Conservation (phyloP, 2,888 invertebrate species). For the Drosophila colorata region DNA sequence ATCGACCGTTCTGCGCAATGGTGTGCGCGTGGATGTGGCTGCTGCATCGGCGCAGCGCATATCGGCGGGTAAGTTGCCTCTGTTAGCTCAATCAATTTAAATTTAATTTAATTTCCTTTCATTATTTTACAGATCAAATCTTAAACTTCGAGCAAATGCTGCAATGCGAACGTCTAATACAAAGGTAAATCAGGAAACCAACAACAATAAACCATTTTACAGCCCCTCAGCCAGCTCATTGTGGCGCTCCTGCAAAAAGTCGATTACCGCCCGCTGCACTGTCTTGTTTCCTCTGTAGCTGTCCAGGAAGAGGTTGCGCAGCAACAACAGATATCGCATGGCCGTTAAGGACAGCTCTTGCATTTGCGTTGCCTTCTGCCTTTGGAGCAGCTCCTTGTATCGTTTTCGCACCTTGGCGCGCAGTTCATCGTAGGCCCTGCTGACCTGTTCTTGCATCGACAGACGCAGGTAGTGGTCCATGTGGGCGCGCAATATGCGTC, state of each 20-base stretch:
- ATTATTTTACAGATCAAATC: conserved; percentile 75
- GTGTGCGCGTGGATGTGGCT: conserved; percentile 78
- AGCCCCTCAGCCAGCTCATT: conserved; percentile 44
- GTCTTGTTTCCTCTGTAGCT: conserved; percentile 46
- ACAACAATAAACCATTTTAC: neutral
- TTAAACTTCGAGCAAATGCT: conserved; percentile 76
- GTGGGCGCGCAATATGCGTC: conserved; percentile 36
- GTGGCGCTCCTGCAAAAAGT: conserved; percentile 47
- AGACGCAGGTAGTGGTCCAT: conserved; percentile 36
- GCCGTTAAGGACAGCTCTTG: conserved; percentile 63
- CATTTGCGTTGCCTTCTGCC: conserved; percentile 58
- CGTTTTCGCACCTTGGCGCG: conserved; percentile 51
- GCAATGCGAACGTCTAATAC: conserved; percentile 74
- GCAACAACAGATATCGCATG: conserved; percentile 61
- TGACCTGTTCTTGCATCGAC: conserved; percentile 40
- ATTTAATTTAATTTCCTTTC: neutral
- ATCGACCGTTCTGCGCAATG: conserved; percentile 72
- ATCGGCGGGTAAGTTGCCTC: conserved; percentile 71
- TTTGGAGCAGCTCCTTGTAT: conserved; percentile 52
- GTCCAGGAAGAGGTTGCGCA: conserved; percentile 69
- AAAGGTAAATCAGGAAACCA: conserved; percentile 62
- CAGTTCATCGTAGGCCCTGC: conserved; percentile 52
- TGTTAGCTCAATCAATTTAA: neutral
- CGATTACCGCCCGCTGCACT: conserved; percentile 29
- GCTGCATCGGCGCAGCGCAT: conserved; percentile 69